Base-by-base conservation (phyloP, 2,113 vertebrate species). In the Catharus fuscescens region DNA sequence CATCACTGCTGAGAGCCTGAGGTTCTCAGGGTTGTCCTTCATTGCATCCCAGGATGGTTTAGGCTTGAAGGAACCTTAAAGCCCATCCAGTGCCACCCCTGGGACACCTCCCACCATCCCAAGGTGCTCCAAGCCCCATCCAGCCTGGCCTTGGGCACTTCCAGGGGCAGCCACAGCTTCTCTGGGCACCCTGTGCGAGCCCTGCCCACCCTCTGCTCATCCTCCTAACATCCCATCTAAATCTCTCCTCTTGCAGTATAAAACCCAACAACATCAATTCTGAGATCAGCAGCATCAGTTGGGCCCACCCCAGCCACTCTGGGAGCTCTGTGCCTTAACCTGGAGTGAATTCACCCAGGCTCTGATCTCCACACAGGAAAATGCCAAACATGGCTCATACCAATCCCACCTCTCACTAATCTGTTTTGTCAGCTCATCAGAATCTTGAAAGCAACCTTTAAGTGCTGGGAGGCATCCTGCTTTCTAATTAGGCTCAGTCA, bases 371-470 rank as follows among this genome's bases (percentile, higher is more conserved):
- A 6, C 10, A 16, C 2, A 9, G 47, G 48, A 67, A 92, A 93
- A 88, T 9, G 32, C 59, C 82, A 80, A 97, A 88, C 62, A 3
- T 5, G 44, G 90, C 70, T 93, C 88, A 42, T 40, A 65, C 70
- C 74, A 80, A 73, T 65, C 57, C 82, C 67, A 77, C 62, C 76
- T 84, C 93, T 84, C 89, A 10, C 80, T 92, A 96, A 89, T 66
- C 28, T 12, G 69, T 92, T 96, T 84, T 95, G 84, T 94, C 93
- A 94, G 80, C 44, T 89, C 92, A 78, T 95, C 95, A 78, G 24
- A 62, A 78, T 71, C 95, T 91, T 84, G 74, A 95, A 93, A 95
- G 93, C 73, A 89, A 70, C 47, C 77, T 62, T 62, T 74, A 86
- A 89, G 80, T 56, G 90, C 95, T 81, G 69, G 77, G 87, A 95